Conservation (phyloP, 2,797 vertebrate genomes). For the Poeciliopsis turneri region DNA sequence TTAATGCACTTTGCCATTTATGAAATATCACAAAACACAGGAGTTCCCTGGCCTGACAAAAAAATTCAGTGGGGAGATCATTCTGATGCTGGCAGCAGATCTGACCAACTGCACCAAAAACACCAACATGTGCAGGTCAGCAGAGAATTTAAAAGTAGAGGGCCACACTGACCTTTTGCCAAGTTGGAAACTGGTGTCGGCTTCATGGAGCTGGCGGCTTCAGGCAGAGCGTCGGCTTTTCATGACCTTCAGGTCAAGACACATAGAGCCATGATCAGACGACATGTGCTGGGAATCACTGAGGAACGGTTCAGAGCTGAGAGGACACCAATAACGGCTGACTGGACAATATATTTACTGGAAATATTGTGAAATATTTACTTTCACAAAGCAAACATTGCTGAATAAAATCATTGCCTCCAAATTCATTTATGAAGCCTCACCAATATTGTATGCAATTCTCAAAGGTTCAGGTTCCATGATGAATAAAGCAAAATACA, state of each 20-base stretch:
- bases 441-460: not conserved
- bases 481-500: not conserved
- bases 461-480: not conserved
- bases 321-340: not conserved
- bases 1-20: not conserved
- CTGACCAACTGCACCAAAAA: not conserved
- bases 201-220: not conserved
- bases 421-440: not conserved
- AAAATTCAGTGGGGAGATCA: not conserved
- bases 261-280: not conserved
- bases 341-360: not conserved
- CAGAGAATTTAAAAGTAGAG: not conserved
- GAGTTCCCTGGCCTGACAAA: not conserved
- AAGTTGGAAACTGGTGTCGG: not conserved
- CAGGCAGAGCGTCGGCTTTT: not conserved
- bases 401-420: not conserved
- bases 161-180: not conserved
- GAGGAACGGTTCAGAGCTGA: not conserved
- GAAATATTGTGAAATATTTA: too few relatives aligned
- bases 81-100: not conserved
- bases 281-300: not conserved
- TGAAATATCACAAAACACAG: not conserved
- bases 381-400: not conserved
- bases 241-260: not conserved
- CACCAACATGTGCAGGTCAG: not conserved